Percentiles rank a stretch among this genome's conserved stretches.
Conservation (phyloP, 2,888 invertebrate genomes). For the Philereme vetulata region DNA sequence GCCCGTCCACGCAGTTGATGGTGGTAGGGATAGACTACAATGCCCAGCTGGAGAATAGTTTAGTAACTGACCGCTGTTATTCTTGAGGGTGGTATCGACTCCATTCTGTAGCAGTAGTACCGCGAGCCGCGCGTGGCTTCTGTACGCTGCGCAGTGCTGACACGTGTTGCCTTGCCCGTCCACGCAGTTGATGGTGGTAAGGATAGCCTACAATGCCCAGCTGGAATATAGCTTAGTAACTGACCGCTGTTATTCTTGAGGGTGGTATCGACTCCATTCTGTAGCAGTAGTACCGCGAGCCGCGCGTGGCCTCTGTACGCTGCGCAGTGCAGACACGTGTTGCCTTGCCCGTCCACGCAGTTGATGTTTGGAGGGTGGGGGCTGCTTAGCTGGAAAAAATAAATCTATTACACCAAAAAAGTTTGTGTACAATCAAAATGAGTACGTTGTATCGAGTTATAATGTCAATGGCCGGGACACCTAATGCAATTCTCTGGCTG, state of each 20-base stretch:
- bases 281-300: conserved; percentile 85
- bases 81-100: conserved; percentile 84
- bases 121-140: conserved; percentile 86
- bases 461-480: too few species aligned
- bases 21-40: too few species aligned
- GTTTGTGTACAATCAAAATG: too few species aligned
- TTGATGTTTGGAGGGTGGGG: conserved; percentile 85
- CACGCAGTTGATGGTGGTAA: too few species aligned
- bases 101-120: conserved; percentile 87
- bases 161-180: conserved; percentile 84
- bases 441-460: too few species aligned
- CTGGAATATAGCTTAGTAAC: not conserved
- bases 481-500: too few species aligned
- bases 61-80: conserved; percentile 78
- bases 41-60: too few species aligned
- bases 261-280: conserved; percentile 86
- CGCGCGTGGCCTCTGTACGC: conserved; percentile 86
- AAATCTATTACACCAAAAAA: not conserved
- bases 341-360: conserved; percentile 86
- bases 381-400: conserved; percentile 76
- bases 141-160: conserved; percentile 86
- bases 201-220: too few species aligned
- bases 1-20: conserved; percentile 44
- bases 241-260: conserved; percentile 85
- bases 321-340: conserved; percentile 86